Conservation (phyloP, 1,140 invertebrate genomes). For the Drosophila takahashii region DNA sequence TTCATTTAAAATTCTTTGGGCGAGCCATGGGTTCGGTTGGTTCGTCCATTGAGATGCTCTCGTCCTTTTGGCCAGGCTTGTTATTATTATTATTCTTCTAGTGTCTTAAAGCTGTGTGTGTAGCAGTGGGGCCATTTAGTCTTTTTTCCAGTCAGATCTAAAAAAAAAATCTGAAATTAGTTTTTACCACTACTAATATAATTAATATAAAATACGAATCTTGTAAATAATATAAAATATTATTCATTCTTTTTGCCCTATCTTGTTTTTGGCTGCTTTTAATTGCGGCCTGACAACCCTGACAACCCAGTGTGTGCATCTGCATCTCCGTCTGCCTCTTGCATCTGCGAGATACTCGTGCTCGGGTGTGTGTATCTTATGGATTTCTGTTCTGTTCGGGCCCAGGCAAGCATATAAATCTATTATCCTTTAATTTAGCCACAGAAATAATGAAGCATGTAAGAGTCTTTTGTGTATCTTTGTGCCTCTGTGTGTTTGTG, state of each 20-base stretch:
- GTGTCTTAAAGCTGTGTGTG: conserved; percentile 14
- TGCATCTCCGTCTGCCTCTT: conserved; percentile 30
- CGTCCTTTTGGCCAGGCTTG: conserved; percentile 25
- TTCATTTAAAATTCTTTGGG: conserved; percentile 68
- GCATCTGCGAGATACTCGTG: conserved; percentile 15
- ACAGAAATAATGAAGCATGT: conserved; percentile 75
- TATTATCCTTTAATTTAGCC: conserved; percentile 82
- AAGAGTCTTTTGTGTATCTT: conserved; percentile 45
- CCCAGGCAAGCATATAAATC: conserved; percentile 69
- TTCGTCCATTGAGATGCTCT: conserved; percentile 28
- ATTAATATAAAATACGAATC: too few relatives aligned
- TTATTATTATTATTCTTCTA: conserved; percentile 54
- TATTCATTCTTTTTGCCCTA: neutral
- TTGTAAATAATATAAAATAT: too few relatives aligned
- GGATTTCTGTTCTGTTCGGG: conserved; percentile 60
- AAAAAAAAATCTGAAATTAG: neutral
- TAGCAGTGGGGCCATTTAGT: neutral
- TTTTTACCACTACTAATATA: too few relatives aligned
- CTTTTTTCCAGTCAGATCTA: neutral
- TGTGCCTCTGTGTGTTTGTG: conserved; percentile 26
- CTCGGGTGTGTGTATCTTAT: conserved; percentile 44
- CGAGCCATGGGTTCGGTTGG: neutral
- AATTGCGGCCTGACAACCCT: neutral
- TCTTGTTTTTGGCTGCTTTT: neutral
- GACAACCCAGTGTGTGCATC: neutral